A percentile compares a stretch with the other conserved stretches of the same genome.
phyloP scores from a whole-genome alignment of 2,113 vertebrate species.

The Phaetusa simplex region DNA sequence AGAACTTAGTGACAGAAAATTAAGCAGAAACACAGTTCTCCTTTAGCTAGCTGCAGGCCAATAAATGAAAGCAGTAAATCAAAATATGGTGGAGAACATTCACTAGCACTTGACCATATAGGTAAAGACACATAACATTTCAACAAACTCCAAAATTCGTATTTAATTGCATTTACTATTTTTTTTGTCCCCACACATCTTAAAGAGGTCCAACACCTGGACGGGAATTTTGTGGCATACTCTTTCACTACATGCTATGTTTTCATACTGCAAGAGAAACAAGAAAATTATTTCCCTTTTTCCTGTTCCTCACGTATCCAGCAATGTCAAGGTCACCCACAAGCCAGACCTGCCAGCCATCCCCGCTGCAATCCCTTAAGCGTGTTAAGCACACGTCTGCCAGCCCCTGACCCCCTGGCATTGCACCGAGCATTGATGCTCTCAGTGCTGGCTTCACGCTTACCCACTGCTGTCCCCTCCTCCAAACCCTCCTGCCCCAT shows the following conservation, averaged over 20 bases:
- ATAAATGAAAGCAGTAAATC: background rate
- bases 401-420: rapidly evolving
- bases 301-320: background rate
- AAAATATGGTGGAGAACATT: background rate
- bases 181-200: background rate
- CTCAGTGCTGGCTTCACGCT: background rate
- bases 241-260: background rate
- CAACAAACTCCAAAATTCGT: background rate
- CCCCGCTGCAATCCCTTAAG: background rate
- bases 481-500: background rate
- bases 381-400: rapidly evolving
- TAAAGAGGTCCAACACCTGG: background rate
- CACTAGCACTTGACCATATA: background rate
- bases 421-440: no score
- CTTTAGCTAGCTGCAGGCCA: background rate
- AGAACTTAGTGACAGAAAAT: background rate
- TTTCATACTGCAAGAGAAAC: background rate
- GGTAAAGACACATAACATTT: background rate
- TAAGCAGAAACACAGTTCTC: background rate
- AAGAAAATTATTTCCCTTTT: background rate
- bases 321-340: background rate
- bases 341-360: background rate
- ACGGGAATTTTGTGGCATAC: background rate
- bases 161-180: background rate
- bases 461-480: no score